Percentiles rank a stretch among this genome's conserved stretches.
Conservation (phyloP, 2,113 vertebrate species). For the Cyanistes caeruleus region DNA sequence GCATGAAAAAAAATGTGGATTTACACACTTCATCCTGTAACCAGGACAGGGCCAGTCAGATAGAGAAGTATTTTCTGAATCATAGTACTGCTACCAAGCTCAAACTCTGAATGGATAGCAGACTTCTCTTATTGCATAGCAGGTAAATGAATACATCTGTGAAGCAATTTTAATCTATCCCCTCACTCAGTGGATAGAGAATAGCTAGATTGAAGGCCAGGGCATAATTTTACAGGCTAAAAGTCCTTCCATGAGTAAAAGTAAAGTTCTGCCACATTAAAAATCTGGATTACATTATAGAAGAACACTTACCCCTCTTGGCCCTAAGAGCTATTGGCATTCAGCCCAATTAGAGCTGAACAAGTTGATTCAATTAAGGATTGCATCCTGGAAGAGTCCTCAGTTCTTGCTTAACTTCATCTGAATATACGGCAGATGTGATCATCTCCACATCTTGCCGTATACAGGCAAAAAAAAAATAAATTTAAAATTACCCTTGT, state of each 20-base stretch:
- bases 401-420: conserved; percentile 17
- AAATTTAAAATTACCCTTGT: neutral
- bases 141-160: neutral
- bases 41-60: neutral
- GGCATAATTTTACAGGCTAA: neutral
- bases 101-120: neutral
- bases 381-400: neutral
- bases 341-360: conserved; percentile 21
- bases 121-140: neutral
- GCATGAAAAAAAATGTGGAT: neutral
- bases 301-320: neutral
- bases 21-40: neutral
- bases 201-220: neutral
- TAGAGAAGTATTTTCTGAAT: neutral
- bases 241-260: neutral
- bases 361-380: neutral
- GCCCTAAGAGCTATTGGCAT: neutral
- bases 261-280: neutral
- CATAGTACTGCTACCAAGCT: neutral
- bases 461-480: neutral
- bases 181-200: neutral
- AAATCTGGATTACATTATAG: conserved; percentile 15
- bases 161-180: neutral
- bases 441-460: neutral
- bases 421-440: neutral